Percentiles rank a stretch among this genome's conserved stretches.
These are phyloP conservation scores for Tachina grossa DNA, from an alignment of 2,888 invertebrate genomes.

Conservation along the genomic window DNA sequence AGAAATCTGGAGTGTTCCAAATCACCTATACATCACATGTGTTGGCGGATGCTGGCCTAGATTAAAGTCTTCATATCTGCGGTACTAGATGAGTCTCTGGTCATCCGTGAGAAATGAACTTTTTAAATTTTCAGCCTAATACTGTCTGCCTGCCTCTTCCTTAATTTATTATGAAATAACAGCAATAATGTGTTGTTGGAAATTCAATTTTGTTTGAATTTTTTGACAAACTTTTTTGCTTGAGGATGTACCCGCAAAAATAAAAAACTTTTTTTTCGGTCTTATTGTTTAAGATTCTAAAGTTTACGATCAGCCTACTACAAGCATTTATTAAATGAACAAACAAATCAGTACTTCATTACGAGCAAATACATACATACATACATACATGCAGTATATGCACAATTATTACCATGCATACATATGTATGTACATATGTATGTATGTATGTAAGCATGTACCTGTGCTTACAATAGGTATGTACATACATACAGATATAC, in stretches of 20 bases:
- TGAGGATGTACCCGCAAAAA: not conserved
- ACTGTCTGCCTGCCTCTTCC: no score
- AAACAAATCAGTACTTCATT: slow-evolving; percentile 35
- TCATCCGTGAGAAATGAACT: no score
- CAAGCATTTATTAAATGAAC: slow-evolving; percentile 50
- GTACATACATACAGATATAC: not conserved
- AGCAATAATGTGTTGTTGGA: no score
- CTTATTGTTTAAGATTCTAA: slow-evolving; percentile 28
- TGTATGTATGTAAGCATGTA: not conserved
- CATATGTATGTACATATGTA: no score
- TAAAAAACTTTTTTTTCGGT: not conserved
- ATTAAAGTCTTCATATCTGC: no score
- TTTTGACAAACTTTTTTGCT: not conserved
- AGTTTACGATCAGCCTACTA: slow-evolving; percentile 55
- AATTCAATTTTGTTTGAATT: no score
- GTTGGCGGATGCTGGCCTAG: no score
- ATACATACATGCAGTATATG: not conserved
- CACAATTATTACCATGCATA: not conserved
- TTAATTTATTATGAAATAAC: no score
- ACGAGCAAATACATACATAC: not conserved
- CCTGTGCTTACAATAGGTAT: slow-evolving; percentile 26
- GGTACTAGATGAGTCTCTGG: no score
- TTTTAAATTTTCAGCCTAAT: no score
- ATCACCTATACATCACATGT: no score
- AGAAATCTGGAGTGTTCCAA: no score